Percentiles rank a stretch among this genome's conserved stretches.
phyloP scores from a whole-genome alignment of 2,797 vertebrate genomes.

The Chelonia mydas region DNA sequence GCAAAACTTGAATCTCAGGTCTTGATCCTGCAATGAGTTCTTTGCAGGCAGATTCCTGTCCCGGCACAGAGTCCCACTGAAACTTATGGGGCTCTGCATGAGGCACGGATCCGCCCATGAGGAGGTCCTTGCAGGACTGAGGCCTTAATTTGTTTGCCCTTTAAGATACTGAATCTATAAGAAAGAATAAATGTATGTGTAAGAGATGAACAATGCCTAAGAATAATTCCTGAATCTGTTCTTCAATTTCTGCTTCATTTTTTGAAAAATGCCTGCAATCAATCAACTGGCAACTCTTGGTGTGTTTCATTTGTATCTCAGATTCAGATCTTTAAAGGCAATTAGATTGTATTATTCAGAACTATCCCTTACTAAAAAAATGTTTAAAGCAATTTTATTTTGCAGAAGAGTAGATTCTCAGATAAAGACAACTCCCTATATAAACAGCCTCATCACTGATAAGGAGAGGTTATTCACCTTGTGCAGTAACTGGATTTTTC shows the following conservation, averaged over 20 bases:
- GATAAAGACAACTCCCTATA: neutral
- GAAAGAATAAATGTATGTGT: neutral
- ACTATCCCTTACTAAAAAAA: neutral
- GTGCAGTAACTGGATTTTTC: too few relatives aligned
- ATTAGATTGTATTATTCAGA: neutral
- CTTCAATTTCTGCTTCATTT: neutral
- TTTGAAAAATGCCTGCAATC: neutral
- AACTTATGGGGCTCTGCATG: neutral
- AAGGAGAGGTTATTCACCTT: neutral
- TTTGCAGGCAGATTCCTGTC: neutral
- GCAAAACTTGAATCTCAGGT: neutral
- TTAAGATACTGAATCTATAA: neutral
- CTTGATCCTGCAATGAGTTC: neutral
- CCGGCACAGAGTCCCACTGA: neutral
- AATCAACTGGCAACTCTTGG: neutral
- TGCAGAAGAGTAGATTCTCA: neutral
- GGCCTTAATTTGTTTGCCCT: neutral
- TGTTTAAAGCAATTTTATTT: neutral
- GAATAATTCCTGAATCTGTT: neutral
- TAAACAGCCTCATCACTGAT: neutral
- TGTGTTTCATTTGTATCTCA: constrained; percentile 26
- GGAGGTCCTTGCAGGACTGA: neutral
- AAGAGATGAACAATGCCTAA: neutral
- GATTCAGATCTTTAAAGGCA: neutral
- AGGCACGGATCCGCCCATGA: neutral